phyloP scores from a whole-genome alignment of 1,140 invertebrate genomes.

The Philotrypesis tridentata region DNA sequence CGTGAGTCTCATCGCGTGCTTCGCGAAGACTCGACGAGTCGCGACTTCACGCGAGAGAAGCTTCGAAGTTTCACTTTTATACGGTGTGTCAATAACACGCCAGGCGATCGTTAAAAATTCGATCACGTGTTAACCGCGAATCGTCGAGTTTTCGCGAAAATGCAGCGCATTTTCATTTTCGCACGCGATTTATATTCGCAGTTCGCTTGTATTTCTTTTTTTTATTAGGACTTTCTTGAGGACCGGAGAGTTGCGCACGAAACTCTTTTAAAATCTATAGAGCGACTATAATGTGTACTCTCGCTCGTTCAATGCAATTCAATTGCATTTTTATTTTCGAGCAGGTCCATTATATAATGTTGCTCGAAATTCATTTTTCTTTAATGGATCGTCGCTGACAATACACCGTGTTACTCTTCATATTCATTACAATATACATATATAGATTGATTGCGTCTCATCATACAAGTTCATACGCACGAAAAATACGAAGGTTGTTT shows the following conservation, averaged over 20 bases:
- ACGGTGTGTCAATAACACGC: background rate
- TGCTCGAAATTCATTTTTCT: background rate
- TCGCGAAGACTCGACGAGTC: background rate
- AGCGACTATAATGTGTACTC: background rate
- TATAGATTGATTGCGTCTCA: slow-evolving; percentile 11
- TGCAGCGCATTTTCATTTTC: background rate
- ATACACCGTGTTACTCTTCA: background rate
- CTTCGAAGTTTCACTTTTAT: no score
- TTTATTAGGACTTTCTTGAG: slow-evolving; percentile 37
- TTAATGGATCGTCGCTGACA: background rate
- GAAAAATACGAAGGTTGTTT: slow-evolving; percentile 41
- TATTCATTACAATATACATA: background rate
- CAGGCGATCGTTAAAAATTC: background rate
- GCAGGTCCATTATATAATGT: background rate
- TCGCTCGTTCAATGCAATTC: slow-evolving; percentile 1
- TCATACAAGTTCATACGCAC: slow-evolving; percentile 25
- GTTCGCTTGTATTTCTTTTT: background rate
- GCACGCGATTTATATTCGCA: background rate
- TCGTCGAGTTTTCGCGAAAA: background rate
- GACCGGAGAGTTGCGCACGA: slow-evolving; percentile 22
- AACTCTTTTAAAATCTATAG: slow-evolving; percentile 22
- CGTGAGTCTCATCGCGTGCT: slow-evolving; percentile 58
- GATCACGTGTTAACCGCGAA: background rate
- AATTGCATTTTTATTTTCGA: slow-evolving; percentile 8
- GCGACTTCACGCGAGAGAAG: no score